These are phyloP conservation scores for Cercopithecus hamlyni DNA, from an alignment of 2,797 vertebrate species.

Conservation along the genomic window DNA sequence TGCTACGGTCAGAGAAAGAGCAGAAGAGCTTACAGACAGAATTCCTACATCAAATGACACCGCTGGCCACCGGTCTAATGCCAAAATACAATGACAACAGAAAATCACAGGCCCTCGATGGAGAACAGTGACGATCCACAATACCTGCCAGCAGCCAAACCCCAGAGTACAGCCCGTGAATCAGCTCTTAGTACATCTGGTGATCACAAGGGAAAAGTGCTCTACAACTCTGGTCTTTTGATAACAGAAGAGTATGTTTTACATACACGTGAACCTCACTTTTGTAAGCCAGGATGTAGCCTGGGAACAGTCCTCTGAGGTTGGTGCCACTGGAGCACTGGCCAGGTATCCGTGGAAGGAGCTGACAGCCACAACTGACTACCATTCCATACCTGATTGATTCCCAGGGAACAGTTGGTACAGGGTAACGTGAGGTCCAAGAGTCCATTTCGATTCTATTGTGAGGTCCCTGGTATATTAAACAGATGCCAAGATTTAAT, in stretches of 20 bases:
- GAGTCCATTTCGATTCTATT: background rate
- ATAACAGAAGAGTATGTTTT: background rate
- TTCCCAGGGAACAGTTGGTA: background rate
- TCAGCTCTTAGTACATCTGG: background rate
- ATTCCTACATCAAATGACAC: background rate
- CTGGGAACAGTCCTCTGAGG: background rate
- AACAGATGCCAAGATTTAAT: constrained; percentile 15
- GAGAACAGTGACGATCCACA: background rate
- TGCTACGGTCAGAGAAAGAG: background rate
- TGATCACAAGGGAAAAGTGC: background rate
- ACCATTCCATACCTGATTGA: background rate
- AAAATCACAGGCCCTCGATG: background rate
- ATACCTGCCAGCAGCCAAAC: background rate
- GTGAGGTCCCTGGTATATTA: background rate
- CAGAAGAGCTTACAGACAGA: background rate
- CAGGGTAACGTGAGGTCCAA: background rate
- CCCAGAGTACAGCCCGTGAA: background rate
- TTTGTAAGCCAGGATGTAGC: background rate
- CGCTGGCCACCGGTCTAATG: background rate
- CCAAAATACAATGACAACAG: background rate
- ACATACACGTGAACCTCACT: background rate
- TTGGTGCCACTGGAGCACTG: background rate
- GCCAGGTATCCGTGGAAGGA: background rate
- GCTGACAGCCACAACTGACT: background rate
- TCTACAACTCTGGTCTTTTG: background rate